A percentile compares a stretch with the other conserved stretches of the same genome.
Evolutionary conservation across 2,797 vertebrate species (phyloP).

Genomic region (Alfaro cultratus): DNA sequence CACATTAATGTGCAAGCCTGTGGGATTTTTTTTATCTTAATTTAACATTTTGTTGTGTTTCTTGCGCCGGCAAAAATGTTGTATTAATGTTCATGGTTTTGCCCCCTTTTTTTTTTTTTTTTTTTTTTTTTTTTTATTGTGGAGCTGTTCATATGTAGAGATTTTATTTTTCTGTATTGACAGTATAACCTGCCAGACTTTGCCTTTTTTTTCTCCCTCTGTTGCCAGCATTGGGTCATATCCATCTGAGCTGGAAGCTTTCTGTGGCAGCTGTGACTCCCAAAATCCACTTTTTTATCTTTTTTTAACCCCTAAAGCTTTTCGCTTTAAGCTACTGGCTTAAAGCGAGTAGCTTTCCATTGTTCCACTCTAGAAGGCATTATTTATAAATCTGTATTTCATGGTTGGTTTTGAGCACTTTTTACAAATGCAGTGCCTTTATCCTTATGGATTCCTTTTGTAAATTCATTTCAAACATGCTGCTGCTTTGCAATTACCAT

Average conservation of each 20-base stretch:
- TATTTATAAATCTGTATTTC: constrained; percentile 10
- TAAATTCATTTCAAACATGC: not conserved
- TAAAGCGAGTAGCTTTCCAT: not conserved
- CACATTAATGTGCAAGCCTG: too few relatives aligned
- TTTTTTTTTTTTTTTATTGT: not conserved
- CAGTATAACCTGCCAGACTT: not conserved
- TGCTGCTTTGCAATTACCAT: not conserved
- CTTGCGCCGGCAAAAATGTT: too few relatives aligned
- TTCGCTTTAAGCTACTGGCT: constrained; percentile 5
- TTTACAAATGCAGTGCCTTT: constrained; percentile 10
- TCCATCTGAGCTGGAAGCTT: not conserved
- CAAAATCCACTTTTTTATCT: not conserved
- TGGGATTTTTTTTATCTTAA: too few relatives aligned
- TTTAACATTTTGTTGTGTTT: too few relatives aligned
- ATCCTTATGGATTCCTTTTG: not conserved
- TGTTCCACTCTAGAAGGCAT: not conserved
- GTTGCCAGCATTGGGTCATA: not conserved
- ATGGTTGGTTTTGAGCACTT: not conserved
- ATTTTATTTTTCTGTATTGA: not conserved
- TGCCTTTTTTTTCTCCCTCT: not conserved
- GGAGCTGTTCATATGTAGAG: not conserved
- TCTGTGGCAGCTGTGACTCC: constrained; percentile 7
- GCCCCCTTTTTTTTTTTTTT: too few relatives aligned
- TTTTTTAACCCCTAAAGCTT: constrained; percentile 9
- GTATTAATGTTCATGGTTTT: too few relatives aligned